Base-by-base conservation (phyloP, 92 coral and sea anemone genomes). In the Porites evermanni region DNA sequence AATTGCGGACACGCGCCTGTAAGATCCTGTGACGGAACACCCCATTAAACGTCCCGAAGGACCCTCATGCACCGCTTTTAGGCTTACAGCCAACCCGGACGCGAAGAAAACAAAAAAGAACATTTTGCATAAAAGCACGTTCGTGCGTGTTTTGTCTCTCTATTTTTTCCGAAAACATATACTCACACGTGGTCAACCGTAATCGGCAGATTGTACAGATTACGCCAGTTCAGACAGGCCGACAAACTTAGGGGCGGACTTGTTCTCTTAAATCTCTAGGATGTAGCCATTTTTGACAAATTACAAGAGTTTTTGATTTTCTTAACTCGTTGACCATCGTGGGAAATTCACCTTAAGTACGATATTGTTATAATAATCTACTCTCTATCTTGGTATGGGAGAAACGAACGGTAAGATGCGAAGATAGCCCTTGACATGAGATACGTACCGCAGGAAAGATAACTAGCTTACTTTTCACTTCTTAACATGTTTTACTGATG, bases 291-390 rank as follows among this genome's bases (percentile, higher is more conserved):
- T 69, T n/a, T 59, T 81, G 86, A 81, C 77, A 70, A 81, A 70
- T 70, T 81, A 38, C 68, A 16, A 64, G 12, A 81, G 59, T 70
- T 71, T 56, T 70, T 29, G 13, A 1, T 21, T 38, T 16, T 18
- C 86, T 70, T 81, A 81, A 81, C 78, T 81, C 53, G 9, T 32
- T 81, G 86, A 70, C 86, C 78, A 81, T 81, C 86, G 86, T 70
- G 86, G 69, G 86, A 81, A 81, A 24, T 56, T 70, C 75, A 81
- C 86, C 86, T 70, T 53, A 12, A 23, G 64, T 18, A 11, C 14
- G 12, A 26, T 6, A 67, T 16, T 51, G 66, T 52, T 14, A 79
- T 52, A 4, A 1, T 79, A 79, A 79, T 79, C 84, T 79, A 51
- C 26, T 47, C 16, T 19, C 77, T 14, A 65, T 66, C 84, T 67